These are phyloP conservation scores for Pelmatolapia mariae DNA, from an alignment of 2,113 vertebrate species.

Conservation along the genomic window DNA sequence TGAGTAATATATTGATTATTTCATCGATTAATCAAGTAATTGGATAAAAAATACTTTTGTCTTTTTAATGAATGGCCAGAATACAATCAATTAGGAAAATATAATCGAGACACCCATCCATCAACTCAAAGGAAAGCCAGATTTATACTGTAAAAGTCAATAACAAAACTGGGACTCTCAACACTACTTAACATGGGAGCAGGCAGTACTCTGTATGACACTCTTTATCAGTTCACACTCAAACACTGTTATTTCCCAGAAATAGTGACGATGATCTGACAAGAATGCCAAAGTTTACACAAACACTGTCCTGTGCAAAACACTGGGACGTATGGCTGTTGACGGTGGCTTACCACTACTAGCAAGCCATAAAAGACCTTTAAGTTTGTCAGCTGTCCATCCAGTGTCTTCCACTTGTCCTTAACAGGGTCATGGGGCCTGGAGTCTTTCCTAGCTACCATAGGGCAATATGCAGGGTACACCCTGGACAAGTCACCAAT, in stretches of 20 bases:
- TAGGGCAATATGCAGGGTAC: not conserved
- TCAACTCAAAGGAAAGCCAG: not conserved
- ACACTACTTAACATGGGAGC: not conserved
- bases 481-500: no score
- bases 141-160: not conserved
- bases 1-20: not conserved
- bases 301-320: not conserved
- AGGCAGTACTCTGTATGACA: not conserved
- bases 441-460: not conserved
- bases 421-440: not conserved
- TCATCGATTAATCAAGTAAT: not conserved
- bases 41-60: not conserved
- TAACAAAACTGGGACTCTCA: not conserved
- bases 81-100: not conserved
- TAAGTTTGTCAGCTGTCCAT: not conserved
- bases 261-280: not conserved
- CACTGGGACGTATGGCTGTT: fast-evolving
- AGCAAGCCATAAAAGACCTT: not conserved
- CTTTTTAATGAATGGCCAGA: not conserved
- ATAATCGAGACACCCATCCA: not conserved
- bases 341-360: not conserved
- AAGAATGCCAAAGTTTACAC: fast-evolving
- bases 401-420: not conserved
- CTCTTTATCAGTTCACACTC: not conserved
- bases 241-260: not conserved